A percentile compares a stretch with the other conserved stretches of the same genome.
phyloP scores from a whole-genome alignment of 2,888 invertebrate genomes.

The Osmoderma eremita region DNA sequence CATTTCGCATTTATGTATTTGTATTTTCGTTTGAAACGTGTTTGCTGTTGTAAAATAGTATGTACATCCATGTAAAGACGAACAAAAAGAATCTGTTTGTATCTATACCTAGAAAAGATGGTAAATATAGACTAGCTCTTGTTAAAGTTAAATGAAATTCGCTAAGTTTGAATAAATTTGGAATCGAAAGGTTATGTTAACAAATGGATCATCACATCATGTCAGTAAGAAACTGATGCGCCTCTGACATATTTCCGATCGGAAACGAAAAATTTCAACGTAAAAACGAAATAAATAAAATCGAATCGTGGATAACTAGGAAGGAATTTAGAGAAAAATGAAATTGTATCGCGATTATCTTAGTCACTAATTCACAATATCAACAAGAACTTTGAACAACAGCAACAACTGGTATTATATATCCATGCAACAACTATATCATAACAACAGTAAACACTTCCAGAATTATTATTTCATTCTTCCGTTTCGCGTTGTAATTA shows the following conservation, averaged over 20 bases:
- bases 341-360: neutral
- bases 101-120: constrained; percentile 20
- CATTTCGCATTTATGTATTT: constrained; percentile 7
- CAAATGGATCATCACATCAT: neutral
- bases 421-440: constrained; percentile 21
- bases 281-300: neutral
- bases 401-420: constrained; percentile 7
- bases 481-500: neutral
- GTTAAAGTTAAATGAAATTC: neutral
- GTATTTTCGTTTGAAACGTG: constrained; percentile 2
- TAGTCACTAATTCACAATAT: constrained; percentile 10
- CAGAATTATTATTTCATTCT: constrained; percentile 21
- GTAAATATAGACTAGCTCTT: constrained; percentile 12
- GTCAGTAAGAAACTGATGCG: too few species aligned
- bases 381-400: neutral
- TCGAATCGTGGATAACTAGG: neutral
- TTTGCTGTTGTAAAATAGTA: constrained; percentile 7
- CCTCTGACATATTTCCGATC: too few species aligned
- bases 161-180: neutral
- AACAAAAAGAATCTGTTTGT: neutral
- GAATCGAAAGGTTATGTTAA: too few species aligned
- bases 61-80: neutral
- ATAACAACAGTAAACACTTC: constrained; percentile 25
- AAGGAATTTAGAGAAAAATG: neutral
- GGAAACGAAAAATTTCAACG: too few species aligned